Percentiles rank a stretch among this genome's conserved stretches.
phyloP scores from a whole-genome alignment of 2,797 vertebrate species.

The Orientallactaga sibirica region DNA sequence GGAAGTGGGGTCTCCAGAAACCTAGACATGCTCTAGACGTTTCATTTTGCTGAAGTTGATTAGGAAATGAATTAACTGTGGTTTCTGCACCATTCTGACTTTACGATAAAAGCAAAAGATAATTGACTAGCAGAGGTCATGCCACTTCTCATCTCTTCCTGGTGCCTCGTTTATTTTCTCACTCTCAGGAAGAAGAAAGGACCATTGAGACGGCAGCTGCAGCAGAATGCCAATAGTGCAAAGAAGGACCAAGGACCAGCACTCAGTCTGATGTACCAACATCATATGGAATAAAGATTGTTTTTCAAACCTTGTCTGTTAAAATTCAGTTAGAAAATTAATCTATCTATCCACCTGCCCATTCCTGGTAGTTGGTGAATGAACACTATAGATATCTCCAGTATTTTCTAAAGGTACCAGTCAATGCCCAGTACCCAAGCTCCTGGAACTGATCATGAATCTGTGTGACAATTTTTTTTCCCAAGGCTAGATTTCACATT shows the following conservation, averaged over 20 bases:
- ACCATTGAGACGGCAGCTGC: neutral
- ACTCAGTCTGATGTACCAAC: neutral
- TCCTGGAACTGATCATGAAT: neutral
- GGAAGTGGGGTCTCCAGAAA: neutral
- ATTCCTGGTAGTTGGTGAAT: neutral
- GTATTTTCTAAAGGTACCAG: neutral
- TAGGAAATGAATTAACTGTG: neutral
- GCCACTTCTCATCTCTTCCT: neutral
- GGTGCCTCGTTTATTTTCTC: slow-evolving; percentile 49
- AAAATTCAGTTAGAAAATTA: neutral
- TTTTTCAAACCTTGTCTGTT: slow-evolving; percentile 38
- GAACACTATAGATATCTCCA: neutral
- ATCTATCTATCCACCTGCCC: neutral
- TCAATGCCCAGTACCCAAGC: neutral
- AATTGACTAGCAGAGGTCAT: neutral
- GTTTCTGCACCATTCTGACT: neutral
- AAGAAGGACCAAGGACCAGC: neutral
- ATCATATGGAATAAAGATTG: slow-evolving; percentile 67
- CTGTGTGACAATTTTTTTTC: neutral
- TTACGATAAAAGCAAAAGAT: neutral
- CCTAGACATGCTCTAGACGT: neutral
- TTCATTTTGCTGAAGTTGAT: neutral
- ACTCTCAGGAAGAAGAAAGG: slow-evolving; percentile 70
- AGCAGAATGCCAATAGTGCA: neutral
- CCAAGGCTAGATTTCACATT: neutral